These are phyloP conservation scores for Chionis minor DNA, from an alignment of 2,113 vertebrate genomes.

Conservation along the genomic window DNA sequence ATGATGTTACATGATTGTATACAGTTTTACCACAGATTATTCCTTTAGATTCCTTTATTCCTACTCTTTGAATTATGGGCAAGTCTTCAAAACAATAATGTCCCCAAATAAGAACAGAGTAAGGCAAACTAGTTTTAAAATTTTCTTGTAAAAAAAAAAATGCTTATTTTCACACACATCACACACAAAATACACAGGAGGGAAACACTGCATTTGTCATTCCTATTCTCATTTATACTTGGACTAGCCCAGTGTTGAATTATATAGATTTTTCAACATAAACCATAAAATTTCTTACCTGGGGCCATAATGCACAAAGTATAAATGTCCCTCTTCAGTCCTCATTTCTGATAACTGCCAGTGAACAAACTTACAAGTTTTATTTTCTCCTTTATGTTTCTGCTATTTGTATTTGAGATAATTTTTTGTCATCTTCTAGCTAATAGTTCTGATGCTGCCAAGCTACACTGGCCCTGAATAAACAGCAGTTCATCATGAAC, in stretches of 20 bases:
- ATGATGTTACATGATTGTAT: neutral
- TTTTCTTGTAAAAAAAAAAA: neutral
- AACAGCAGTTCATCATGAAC: slow-evolving; percentile 78
- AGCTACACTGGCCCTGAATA: slow-evolving; percentile 68
- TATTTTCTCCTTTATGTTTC: slow-evolving; percentile 33
- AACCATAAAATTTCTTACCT: neutral
- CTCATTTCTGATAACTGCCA: neutral
- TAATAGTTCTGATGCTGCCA: slow-evolving; percentile 56
- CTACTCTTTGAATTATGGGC: neutral
- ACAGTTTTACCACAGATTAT: neutral
- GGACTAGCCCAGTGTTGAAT: neutral
- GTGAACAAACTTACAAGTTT: neutral
- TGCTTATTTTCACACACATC: neutral
- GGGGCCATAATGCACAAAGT: neutral
- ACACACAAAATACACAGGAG: neutral
- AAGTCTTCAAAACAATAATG: neutral
- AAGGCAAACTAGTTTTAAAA: neutral
- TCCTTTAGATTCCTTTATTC: neutral
- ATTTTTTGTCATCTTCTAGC: slow-evolving; percentile 63
- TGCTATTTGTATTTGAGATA: slow-evolving; percentile 58
- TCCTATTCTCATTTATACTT: neutral
- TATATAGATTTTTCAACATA: neutral
- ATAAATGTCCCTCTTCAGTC: neutral
- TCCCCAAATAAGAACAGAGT: neutral
- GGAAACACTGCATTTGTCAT: neutral